Evolutionary conservation across 92 coral and sea anemone genomes (phyloP).

Genomic region (Porites evermanni): DNA sequence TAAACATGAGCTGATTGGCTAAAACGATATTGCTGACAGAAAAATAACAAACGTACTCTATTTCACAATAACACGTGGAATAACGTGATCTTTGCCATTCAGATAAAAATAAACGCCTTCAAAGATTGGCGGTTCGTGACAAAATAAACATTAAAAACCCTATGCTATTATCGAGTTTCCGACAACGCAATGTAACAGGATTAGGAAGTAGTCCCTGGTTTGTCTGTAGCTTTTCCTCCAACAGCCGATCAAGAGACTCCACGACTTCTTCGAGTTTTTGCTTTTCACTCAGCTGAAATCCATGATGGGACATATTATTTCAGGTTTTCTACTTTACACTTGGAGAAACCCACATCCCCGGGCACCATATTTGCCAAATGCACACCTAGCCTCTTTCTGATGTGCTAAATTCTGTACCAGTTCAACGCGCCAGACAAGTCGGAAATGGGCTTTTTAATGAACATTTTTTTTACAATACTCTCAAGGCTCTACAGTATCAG

Average conservation of each 20-base stretch:
- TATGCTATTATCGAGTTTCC: too few species aligned
- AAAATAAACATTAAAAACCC: too few species aligned
- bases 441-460: slow-evolving; percentile 12
- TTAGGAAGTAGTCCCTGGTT: slow-evolving; percentile 35
- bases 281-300: slow-evolving; percentile 35
- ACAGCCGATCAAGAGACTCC: slow-evolving; percentile 22
- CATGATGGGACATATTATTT: slow-evolving; percentile 32
- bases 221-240: slow-evolving; percentile 44
- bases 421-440: slow-evolving; percentile 17
- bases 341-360: slow-evolving; percentile 23
- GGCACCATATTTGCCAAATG: slow-evolving; percentile 27
- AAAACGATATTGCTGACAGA: too few species aligned
- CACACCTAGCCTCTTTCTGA: slow-evolving; percentile 28
- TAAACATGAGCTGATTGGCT: too few species aligned
- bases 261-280: slow-evolving; percentile 40
- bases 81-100: too few species aligned
- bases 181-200: slow-evolving; percentile 23
- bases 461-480: too few species aligned
- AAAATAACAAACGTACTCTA: too few species aligned
- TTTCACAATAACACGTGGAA: too few species aligned
- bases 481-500: too few species aligned
- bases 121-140: too few species aligned
- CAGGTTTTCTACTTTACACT: slow-evolving; percentile 26
- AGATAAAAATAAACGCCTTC: too few species aligned
- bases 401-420: slow-evolving; percentile 16